A percentile compares a stretch with the other conserved stretches of the same genome.
These are phyloP conservation scores for Drosophila pachea DNA, from an alignment of 1,140 invertebrate genomes.

Conservation along the genomic window DNA sequence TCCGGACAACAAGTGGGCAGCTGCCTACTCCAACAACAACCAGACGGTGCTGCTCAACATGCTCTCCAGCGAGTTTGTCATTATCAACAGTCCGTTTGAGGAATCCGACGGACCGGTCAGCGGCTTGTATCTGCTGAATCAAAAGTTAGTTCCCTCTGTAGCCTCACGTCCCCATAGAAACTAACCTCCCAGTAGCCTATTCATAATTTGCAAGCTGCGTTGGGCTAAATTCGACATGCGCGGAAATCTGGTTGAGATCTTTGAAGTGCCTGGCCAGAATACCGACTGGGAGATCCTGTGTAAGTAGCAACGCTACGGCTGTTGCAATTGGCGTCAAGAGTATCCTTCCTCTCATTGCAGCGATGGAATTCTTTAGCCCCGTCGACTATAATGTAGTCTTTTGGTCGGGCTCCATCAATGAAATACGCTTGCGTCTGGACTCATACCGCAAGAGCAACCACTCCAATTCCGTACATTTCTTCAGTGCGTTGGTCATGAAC, in stretches of 20 bases:
- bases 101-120: constrained; percentile 80
- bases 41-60: constrained; percentile 93
- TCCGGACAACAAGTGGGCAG: constrained; percentile 96
- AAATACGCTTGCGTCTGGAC: constrained; percentile 84
- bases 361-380: constrained; percentile 86
- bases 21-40: constrained; percentile 98
- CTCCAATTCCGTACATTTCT: constrained; percentile 85
- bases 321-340: not conserved
- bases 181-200: constrained; percentile 70
- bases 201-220: constrained; percentile 81
- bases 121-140: constrained; percentile 88
- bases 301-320: constrained; percentile 70
- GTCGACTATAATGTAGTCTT: constrained; percentile 86
- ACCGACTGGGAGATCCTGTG: constrained; percentile 86
- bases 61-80: constrained; percentile 92
- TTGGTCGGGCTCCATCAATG: constrained; percentile 89
- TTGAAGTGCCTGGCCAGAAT: constrained; percentile 81
- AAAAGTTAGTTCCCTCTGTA: constrained; percentile 80
- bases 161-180: not conserved
- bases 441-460: constrained; percentile 81
- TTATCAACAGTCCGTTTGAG: constrained; percentile 90
- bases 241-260: constrained; percentile 84
- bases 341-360: constrained; percentile 70
- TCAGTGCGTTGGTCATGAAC: constrained; percentile 85
- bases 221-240: constrained; percentile 89